These are phyloP conservation scores for Drosophila emarginata DNA, from an alignment of 2,888 invertebrate species.

Conservation along the genomic window DNA sequence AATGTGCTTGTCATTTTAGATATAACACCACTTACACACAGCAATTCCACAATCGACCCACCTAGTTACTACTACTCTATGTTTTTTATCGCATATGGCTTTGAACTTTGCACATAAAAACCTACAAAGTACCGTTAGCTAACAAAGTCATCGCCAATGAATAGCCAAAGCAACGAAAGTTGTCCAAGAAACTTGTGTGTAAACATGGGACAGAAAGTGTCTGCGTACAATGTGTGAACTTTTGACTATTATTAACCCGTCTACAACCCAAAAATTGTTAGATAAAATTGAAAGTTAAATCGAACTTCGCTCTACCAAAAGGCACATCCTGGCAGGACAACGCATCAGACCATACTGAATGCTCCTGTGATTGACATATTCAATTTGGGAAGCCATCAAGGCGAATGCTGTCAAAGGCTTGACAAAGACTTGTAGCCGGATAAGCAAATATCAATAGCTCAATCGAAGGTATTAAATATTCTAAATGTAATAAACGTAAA, in stretches of 20 bases:
- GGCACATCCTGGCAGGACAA: background rate
- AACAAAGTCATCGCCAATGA: slow-evolving; percentile 60
- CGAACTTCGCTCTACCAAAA: slow-evolving; percentile 3
- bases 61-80: slow-evolving; percentile 15
- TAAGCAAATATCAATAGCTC: background rate
- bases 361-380: slow-evolving; percentile 36
- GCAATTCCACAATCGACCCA: background rate
- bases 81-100: slow-evolving; percentile 53
- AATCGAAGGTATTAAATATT: background rate
- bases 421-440: slow-evolving; percentile 7
- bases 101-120: slow-evolving; percentile 53
- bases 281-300: slow-evolving; percentile 39
- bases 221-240: slow-evolving; percentile 32
- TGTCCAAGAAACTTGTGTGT: slow-evolving; percentile 12
- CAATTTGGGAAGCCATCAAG: slow-evolving; percentile 30
- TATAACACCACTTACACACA: too few relatives aligned
- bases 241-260: slow-evolving; percentile 45
- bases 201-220: slow-evolving; percentile 13
- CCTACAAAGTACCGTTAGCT: slow-evolving; percentile 56
- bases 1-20: slow-evolving; percentile 2
- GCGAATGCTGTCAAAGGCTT: background rate
- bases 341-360: slow-evolving; percentile 12
- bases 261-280: slow-evolving; percentile 27
- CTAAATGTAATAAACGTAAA: background rate
- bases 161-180: slow-evolving; percentile 42